Base-by-base conservation (phyloP, 2,888 invertebrate species). In the Punctoribates punctum region DNA sequence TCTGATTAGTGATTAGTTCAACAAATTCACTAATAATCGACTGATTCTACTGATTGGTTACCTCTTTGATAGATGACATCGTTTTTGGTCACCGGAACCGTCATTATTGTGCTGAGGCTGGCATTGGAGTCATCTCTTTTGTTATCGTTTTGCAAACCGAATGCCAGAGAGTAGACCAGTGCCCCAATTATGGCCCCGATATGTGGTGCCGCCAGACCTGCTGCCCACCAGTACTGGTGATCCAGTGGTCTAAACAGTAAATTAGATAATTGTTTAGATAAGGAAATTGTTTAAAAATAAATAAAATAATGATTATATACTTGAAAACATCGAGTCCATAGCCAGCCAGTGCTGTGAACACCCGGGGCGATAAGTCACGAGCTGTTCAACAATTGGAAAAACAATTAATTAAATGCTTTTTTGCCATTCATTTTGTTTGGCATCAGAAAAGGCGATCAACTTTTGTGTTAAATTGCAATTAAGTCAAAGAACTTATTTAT, bases 341-440 rank as follows among this genome's bases (percentile, higher is more conserved):
- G 15, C 87, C 87, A 17, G 85, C 84, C 1, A 85, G 80, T 17
- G 83, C 80, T 0, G 86, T 85, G 81, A 88, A 86, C 20, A 87
- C 80, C 75, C 88, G 81, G 0, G 88, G 88, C 0, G 84, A 82
- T 20, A 88, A 82, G 81, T 88, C 88, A 77, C 88, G 81, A 27
- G 88, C 88, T 75, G 8, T 51, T 15, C n/a, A n/a, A 20, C 0
- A 42, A 23, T 15, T 6, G n/a, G 15, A 15, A 15, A 15, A 13
- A n/a, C 4, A n/a, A 62, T 15, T 62, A 29, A 62, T 34, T 34
- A 62, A 17, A 29, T n/a, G 34, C n/a, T 34, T 11, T 34, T 3
- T 17, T 27, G 34, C 34, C 17, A 62, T 62, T 62, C 27, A 62
- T 51, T n/a, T 51, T 51, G 17, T n/a, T 51, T n/a, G 5, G 4